Base-by-base conservation (phyloP, 1,140 invertebrate genomes). In the Drosophila leontia region DNA sequence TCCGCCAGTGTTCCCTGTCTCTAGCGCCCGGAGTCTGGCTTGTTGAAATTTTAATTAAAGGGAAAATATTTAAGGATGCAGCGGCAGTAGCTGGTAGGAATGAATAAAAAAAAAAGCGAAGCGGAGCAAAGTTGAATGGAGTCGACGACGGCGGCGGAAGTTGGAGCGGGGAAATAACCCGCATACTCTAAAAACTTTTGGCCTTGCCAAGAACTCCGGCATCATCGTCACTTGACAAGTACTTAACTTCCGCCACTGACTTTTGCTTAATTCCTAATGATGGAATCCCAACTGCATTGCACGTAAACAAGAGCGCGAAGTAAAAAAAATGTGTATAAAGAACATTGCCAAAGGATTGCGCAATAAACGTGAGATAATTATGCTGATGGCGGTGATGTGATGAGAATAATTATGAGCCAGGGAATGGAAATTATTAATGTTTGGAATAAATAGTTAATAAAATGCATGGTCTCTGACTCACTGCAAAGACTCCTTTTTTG, bases 1-100 rank as follows among this genome's bases (percentile, higher is more conserved):
- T 9, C n/a, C 2, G 7, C 13, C 11, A 39, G 35, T 12, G n/a
- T 39, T 26, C 7, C 11, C 64, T 57, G 63, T 68, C 69, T 57
- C 42, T 39, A 23, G 41, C 34, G 29, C 23, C 13, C 42, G 41
- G 39, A 77, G 74, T 78, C 75, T 78, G 63, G 61, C 85, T 79
- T 84, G 78, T 72, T 84, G 75, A 90, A 90, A 90, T 90, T 85
- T 90, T 90, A 90, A 90, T 90, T 90, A 90, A 90, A 90, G 75
- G 32, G 55, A 76, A 90, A 82, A 77, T 84, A 74, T 76, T 84
- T 74, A 70, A 86, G 69, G 78, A 80, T 74, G 77, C 77, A 83
- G 59, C 57, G 57, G 57, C 45, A 71, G 68, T 34, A 51, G 41
- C 32, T 45, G 47, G 39, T 63, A 47, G 47, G 59, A 56, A 60